Conservation (phyloP, 2,888 invertebrate species). For the Morpho deidamia region DNA sequence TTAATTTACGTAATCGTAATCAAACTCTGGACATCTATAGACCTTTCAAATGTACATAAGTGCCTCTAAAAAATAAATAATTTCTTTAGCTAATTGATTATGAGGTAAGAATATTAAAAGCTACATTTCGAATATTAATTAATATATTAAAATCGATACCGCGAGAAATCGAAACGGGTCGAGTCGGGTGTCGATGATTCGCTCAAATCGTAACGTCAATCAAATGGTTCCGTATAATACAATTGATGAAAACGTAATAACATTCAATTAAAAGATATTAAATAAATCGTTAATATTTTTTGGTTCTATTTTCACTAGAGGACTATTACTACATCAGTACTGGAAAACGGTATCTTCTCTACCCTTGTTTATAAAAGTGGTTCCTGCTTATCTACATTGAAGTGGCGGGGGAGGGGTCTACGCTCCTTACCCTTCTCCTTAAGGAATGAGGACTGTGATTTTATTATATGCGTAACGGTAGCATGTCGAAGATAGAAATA, state of each 20-base stretch:
- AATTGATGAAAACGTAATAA: slow-evolving; percentile 59
- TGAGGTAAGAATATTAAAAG: slow-evolving; percentile 36
- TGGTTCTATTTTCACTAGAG: too few species aligned
- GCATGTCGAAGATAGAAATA: too few species aligned
- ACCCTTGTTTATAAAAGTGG: too few species aligned
- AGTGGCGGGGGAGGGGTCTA: too few species aligned
- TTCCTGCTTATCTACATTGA: too few species aligned
- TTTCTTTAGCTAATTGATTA: slow-evolving; percentile 21
- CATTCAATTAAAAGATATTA: too few species aligned
- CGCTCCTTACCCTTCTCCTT: too few species aligned
- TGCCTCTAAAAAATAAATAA: slow-evolving; percentile 1
- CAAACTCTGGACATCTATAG: background rate
- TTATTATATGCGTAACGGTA: too few species aligned
- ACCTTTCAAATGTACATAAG: slow-evolving; percentile 1
- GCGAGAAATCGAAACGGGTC: slow-evolving; percentile 11
- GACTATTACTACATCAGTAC: too few species aligned
- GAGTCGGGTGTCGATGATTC: slow-evolving; percentile 15
- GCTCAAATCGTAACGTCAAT: slow-evolving; percentile 55
- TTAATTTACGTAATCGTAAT: background rate
- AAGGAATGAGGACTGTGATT: too few species aligned
- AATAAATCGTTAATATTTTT: slow-evolving; percentile 58
- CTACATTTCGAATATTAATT: slow-evolving; percentile 41
- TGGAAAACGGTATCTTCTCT: too few species aligned
- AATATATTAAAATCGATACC: slow-evolving; percentile 31
- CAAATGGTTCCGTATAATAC: slow-evolving; percentile 39